Percentiles rank a stretch among this genome's conserved stretches.
phyloP scores from a whole-genome alignment of 2,888 invertebrate species.

The Eustalomyia histrio region DNA sequence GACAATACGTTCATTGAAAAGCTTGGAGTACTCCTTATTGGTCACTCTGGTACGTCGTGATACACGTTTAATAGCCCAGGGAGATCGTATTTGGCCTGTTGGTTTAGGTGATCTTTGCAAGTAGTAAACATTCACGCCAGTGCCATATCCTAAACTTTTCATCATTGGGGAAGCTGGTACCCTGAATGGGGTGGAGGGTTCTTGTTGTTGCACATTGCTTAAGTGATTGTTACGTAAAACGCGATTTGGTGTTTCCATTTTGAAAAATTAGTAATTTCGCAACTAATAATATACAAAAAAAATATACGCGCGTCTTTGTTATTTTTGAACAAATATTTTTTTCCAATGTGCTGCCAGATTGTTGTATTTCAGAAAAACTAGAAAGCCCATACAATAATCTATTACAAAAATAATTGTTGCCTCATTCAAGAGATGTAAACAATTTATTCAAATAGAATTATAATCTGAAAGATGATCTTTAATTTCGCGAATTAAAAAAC shows the following conservation, averaged over 20 bases:
- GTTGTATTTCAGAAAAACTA: too few species aligned
- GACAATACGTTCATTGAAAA: constrained; percentile 82
- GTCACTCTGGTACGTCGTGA: constrained; percentile 78
- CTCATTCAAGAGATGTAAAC: too few species aligned
- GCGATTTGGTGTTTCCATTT: constrained; percentile 53
- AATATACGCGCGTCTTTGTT: not conserved
- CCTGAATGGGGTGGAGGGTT: constrained; percentile 72
- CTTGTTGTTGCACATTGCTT: constrained; percentile 9
- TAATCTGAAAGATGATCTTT: too few species aligned
- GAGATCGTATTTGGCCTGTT: constrained; percentile 85
- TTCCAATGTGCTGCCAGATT: too few species aligned
- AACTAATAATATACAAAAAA: not conserved
- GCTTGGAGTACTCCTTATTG: constrained; percentile 64
- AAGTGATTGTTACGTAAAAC: constrained; percentile 32
- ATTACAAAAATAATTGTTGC: too few species aligned
- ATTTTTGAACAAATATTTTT: constrained; percentile 1
- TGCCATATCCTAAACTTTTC: constrained; percentile 87
- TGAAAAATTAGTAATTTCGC: not conserved
- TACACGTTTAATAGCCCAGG: constrained; percentile 92
- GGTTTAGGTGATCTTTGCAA: constrained; percentile 85
- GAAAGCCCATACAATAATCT: too few species aligned
- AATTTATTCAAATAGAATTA: too few species aligned
- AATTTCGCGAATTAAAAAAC: too few species aligned
- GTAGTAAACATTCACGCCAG: constrained; percentile 89
- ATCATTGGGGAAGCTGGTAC: constrained; percentile 88